Evolutionary conservation across 2,888 invertebrate genomes (phyloP).

Genomic region (Eledona agricola): DNA sequence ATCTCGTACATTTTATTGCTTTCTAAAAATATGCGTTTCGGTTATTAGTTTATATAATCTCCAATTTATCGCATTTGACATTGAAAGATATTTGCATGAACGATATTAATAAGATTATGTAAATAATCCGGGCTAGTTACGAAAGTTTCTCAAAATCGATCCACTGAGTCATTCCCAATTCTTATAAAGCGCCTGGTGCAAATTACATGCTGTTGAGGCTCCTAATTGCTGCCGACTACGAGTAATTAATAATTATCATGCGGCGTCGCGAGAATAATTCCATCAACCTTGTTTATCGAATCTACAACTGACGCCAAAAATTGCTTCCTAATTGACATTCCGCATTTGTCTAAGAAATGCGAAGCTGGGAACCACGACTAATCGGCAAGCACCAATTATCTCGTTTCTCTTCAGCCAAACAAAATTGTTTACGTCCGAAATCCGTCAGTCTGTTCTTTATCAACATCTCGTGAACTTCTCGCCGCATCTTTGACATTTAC

Average conservation of each 20-base stretch:
- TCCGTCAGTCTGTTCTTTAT: background rate
- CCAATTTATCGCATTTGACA: slow-evolving; percentile 7
- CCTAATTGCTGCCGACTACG: no score
- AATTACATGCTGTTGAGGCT: no score
- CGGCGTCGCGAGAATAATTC: no score
- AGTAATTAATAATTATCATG: no score
- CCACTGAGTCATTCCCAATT: background rate
- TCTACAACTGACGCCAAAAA: no score
- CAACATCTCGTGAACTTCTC: slow-evolving; percentile 18
- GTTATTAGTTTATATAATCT: slow-evolving; percentile 1
- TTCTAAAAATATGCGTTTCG: slow-evolving; percentile 1
- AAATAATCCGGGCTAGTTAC: slow-evolving; percentile 8
- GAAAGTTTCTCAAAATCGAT: slow-evolving; percentile 1
- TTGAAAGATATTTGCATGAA: slow-evolving; percentile 4
- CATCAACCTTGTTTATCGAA: no score
- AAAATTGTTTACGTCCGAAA: background rate
- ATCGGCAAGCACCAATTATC: no score
- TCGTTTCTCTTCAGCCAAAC: background rate
- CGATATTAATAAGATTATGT: slow-evolving; percentile 8
- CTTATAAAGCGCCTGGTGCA: no score
- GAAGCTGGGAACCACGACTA: no score
- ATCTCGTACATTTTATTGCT: slow-evolving; percentile 2
- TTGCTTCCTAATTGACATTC: no score
- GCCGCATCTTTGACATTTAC: slow-evolving; percentile 8
- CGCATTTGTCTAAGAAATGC: no score